Conservation (phyloP, 2,888 invertebrate genomes). For the Ormyrus nitidulus region DNA sequence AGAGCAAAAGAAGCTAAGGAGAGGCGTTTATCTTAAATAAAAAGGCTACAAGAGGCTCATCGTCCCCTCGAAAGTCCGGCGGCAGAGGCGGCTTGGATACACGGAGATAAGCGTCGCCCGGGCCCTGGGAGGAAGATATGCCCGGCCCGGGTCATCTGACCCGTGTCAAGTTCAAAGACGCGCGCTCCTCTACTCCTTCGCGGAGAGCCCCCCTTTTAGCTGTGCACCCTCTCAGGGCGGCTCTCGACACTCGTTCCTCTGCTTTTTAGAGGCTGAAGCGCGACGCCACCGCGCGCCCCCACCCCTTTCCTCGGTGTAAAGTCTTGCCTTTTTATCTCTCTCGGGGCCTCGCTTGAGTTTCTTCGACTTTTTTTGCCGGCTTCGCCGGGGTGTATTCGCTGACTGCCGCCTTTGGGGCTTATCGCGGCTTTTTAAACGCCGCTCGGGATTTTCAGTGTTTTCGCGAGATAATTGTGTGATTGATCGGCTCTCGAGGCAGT, state of each 20-base stretch:
- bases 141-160: slow-evolving; percentile 66
- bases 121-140: slow-evolving; percentile 19
- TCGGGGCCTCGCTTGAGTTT: background rate
- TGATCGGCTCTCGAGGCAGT: too few species aligned
- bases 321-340: background rate
- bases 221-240: slow-evolving; percentile 28
- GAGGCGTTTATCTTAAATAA: background rate
- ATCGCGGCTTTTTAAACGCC: background rate
- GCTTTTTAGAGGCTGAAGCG: background rate
- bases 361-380: background rate
- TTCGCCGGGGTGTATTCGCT: too few species aligned
- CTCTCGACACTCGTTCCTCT: slow-evolving; percentile 10
- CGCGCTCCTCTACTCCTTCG: slow-evolving; percentile 30
- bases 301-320: background rate
- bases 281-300: background rate
- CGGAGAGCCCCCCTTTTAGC: slow-evolving; percentile 19
- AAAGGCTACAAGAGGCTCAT: slow-evolving; percentile 2
- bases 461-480: background rate
- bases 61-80: slow-evolving; percentile 14
- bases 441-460: slow-evolving; percentile 8
- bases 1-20: background rate
- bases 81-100: background rate
- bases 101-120: background rate
- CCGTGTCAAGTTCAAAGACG: slow-evolving; percentile 74
- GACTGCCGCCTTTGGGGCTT: background rate